A percentile compares a stretch with the other conserved stretches of the same genome.
phyloP scores from a whole-genome alignment of 2,113 vertebrate species.

The Arvicanthis niloticus region DNA sequence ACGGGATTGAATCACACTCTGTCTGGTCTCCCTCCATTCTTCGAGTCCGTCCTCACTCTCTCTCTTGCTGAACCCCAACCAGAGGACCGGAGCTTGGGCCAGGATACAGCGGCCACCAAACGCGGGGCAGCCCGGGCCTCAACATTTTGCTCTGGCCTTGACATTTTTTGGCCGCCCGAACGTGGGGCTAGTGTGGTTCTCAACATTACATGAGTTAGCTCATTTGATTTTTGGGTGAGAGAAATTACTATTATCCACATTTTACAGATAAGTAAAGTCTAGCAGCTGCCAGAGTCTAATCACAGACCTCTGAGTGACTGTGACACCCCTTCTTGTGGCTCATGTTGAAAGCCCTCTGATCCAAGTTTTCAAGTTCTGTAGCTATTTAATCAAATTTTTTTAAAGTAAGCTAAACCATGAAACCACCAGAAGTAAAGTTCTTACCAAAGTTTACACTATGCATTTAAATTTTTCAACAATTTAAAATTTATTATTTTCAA shows the following conservation, averaged over 20 bases:
- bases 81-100: no score
- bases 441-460: background rate
- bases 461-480: conserved; percentile 46
- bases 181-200: no score
- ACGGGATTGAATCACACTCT: no score
- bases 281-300: background rate
- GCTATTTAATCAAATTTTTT: background rate
- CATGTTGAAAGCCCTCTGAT: background rate
- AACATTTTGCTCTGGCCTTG: no score
- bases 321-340: background rate
- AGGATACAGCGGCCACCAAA: no score
- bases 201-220: background rate
- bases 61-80: no score
- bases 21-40: no score
- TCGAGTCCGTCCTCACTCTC: no score
- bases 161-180: no score
- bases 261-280: background rate
- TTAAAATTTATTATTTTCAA: background rate
- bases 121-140: no score
- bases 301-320: background rate
- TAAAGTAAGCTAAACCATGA: background rate
- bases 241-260: background rate
- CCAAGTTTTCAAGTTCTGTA: background rate
- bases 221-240: background rate
- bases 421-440: background rate